A percentile compares a stretch with the other conserved stretches of the same genome.
Conservation (phyloP, 2,888 invertebrate genomes). For the Tryphoninae sp. region DNA sequence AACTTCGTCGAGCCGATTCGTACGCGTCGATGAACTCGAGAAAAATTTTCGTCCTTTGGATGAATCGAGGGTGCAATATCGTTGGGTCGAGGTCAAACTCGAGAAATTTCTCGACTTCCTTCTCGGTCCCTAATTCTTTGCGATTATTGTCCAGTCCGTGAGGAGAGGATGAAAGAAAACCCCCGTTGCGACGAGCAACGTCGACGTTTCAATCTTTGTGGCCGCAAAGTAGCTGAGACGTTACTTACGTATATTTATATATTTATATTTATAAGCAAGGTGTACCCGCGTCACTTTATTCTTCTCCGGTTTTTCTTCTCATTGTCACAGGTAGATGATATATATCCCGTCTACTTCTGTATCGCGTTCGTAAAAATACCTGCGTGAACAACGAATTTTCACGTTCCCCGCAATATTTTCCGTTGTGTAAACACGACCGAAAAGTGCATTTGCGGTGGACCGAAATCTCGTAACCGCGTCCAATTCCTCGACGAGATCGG, state of each 20-base stretch:
- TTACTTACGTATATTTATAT: background rate
- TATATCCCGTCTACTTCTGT: conserved; percentile 26
- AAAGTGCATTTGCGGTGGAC: conserved; percentile 70
- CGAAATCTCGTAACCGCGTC: conserved; percentile 75
- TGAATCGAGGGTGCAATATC: conserved; percentile 66
- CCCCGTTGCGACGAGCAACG: conserved; percentile 64
- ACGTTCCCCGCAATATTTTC: conserved; percentile 14
- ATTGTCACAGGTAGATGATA: conserved; percentile 59
- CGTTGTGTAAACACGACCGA: conserved; percentile 39
- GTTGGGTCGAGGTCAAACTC: conserved; percentile 55
- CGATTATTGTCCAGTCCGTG: conserved; percentile 6
- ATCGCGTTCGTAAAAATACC: conserved; percentile 49
- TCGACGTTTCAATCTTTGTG: conserved; percentile 66
- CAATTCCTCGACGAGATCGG: conserved; percentile 62
- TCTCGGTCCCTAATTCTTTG: conserved; percentile 64
- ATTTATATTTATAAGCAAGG: conserved; percentile 65
- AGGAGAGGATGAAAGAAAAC: conserved; percentile 35
- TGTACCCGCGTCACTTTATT: conserved; percentile 60
- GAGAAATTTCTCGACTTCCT: conserved; percentile 66
- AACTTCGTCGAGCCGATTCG: conserved; percentile 28
- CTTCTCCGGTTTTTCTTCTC: conserved; percentile 37
- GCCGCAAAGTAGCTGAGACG: conserved; percentile 70
- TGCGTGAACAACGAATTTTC: conserved; percentile 26
- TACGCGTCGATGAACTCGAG: conserved; percentile 18
- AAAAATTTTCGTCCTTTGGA: conserved; percentile 58